A percentile compares a stretch with the other conserved stretches of the same genome.
Evolutionary conservation across 2,113 vertebrate genomes (phyloP).

Genomic region (Dermatemys mawii): DNA sequence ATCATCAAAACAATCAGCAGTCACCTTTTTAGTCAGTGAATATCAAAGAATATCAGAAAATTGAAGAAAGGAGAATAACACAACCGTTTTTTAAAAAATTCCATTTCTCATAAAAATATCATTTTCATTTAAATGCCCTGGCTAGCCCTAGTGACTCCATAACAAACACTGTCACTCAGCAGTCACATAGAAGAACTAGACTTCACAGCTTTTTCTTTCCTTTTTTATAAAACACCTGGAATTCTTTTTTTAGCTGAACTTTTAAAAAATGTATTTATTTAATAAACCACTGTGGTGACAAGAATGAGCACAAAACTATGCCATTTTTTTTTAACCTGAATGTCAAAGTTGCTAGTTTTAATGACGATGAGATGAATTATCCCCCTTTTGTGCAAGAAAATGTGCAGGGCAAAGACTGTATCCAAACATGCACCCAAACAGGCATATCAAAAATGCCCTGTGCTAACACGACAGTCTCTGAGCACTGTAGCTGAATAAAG

Average conservation of each 20-base stretch:
- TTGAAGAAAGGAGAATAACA: conserved; percentile 5
- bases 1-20: conserved; percentile 82
- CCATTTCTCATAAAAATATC: background rate
- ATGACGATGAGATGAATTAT: background rate
- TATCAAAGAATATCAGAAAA: conserved; percentile 62
- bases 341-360: background rate
- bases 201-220: conserved; percentile 50
- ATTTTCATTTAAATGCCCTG: conserved; percentile 28
- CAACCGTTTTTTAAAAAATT: background rate
- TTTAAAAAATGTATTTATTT: conserved; percentile 22
- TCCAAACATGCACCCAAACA: background rate
- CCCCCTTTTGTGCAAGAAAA: conserved; percentile 7
- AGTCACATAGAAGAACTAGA: conserved; percentile 43
- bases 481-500: background rate
- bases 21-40: conserved; percentile 60
- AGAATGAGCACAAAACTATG: conserved; percentile 23
- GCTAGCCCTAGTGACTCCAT: conserved; percentile 50
- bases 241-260: background rate
- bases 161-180: conserved; percentile 61
- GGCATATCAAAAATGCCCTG: background rate
- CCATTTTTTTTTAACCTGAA: conserved; percentile 17
- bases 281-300: conserved; percentile 52
- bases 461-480: background rate
- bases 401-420: background rate
- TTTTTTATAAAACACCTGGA: background rate